These are phyloP conservation scores for Steinernema hermaphroditum DNA, from an alignment of 2,888 invertebrate genomes.

Conservation along the genomic window DNA sequence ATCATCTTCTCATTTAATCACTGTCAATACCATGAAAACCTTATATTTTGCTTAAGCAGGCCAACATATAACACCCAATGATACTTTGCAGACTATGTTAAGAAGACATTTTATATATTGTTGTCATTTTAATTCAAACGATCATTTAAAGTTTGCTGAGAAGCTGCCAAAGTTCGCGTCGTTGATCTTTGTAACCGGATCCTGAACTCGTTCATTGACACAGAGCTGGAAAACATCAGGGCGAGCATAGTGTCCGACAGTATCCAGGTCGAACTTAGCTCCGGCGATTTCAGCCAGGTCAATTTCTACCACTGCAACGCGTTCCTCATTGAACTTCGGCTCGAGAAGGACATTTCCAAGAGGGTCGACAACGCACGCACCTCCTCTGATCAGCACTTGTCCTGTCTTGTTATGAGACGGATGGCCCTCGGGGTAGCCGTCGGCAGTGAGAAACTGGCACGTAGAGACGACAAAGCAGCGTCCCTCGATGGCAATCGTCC, in stretches of 20 bases:
- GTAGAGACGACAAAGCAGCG: slow-evolving; percentile 62
- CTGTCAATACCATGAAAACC: too few relatives aligned
- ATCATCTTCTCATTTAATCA: too few relatives aligned
- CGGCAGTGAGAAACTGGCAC: slow-evolving; percentile 54
- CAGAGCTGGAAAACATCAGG: slow-evolving; percentile 43
- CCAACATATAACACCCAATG: too few relatives aligned
- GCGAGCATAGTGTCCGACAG: slow-evolving; percentile 48
- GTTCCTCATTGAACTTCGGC: slow-evolving; percentile 45
- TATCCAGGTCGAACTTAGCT: slow-evolving; percentile 46
- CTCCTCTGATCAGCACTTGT: slow-evolving; percentile 57
- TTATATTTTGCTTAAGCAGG: too few relatives aligned
- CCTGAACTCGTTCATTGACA: slow-evolving; percentile 41
- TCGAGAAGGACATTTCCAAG: slow-evolving; percentile 56
- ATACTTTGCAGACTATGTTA: too few relatives aligned
- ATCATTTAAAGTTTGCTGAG: slow-evolving; percentile 12
- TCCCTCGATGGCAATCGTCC: slow-evolving; percentile 60
- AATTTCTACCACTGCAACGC: slow-evolving; percentile 38
- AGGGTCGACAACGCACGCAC: slow-evolving; percentile 59
- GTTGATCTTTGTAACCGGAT: slow-evolving; percentile 28
- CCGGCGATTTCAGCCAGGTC: slow-evolving; percentile 42
- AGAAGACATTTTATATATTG: too few relatives aligned
- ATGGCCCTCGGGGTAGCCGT: slow-evolving; percentile 56
- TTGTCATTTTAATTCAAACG: too few relatives aligned
- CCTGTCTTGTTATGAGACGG: slow-evolving; percentile 43
- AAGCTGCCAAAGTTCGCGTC: slow-evolving; percentile 4